A percentile compares a stretch with the other conserved stretches of the same genome.
Conservation (phyloP, 37 sponge, comb jelly and placozoan species). For the Oopsacas minuta region DNA sequence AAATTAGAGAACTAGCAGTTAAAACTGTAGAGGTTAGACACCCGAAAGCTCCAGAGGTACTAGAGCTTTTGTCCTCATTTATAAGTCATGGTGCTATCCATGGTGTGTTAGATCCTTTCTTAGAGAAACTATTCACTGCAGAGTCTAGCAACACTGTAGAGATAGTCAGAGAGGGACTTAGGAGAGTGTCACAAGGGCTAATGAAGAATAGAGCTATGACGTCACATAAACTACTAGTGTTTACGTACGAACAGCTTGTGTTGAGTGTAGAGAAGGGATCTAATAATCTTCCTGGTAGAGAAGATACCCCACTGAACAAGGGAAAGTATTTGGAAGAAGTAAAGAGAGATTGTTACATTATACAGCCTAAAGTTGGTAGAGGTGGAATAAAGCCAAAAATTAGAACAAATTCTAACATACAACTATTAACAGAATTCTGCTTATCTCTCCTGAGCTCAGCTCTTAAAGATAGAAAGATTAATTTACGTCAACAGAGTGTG, state of each 20-base stretch:
- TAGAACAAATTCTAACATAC: not conserved
- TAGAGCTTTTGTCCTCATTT: conserved; percentile 41
- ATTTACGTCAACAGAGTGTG: not conserved
- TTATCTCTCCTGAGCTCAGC: not conserved
- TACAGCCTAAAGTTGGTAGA: not conserved
- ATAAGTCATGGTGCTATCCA: conserved; percentile 15
- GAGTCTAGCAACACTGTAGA: not conserved
- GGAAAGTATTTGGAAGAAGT: not conserved
- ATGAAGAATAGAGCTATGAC: conserved; percentile 2
- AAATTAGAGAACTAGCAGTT: conserved; percentile 34
- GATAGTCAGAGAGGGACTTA: not conserved
- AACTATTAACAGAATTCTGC: not conserved
- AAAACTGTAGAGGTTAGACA: conserved; percentile 67
- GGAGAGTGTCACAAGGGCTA: not conserved
- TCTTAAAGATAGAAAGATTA: not conserved
- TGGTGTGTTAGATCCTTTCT: not conserved
- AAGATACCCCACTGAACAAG: not conserved
- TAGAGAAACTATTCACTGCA: not conserved
- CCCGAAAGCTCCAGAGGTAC: conserved; percentile 38
- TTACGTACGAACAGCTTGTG: not conserved
- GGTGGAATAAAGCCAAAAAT: not conserved
- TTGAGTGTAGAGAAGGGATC: not conserved
- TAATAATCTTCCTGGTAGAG: not conserved
- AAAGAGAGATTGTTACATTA: not conserved
- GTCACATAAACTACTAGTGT: not conserved